Conservation (phyloP, 2,797 vertebrate genomes). For the Epinephelus awoara region DNA sequence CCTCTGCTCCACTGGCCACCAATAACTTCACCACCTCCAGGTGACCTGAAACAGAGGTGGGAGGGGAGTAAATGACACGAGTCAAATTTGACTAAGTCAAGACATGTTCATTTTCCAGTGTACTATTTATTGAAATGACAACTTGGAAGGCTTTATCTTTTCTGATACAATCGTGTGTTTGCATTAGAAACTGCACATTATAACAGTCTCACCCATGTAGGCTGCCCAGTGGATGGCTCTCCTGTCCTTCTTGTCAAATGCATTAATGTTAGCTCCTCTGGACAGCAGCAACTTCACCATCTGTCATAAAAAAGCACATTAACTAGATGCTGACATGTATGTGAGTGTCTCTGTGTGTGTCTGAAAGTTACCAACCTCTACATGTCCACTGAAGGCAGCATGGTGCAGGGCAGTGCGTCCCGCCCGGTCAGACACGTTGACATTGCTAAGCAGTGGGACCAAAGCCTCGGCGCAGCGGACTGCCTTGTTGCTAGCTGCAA, state of each 20-base stretch:
- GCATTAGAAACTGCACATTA: neutral
- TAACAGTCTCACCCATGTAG: constrained; percentile 92
- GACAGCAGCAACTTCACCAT: constrained; percentile 97
- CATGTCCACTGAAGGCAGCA: constrained; percentile 95
- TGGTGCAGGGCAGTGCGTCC: constrained; percentile 96
- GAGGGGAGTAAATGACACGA: neutral
- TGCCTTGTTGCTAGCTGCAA: constrained; percentile 96
- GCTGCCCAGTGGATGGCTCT: constrained; percentile 98
- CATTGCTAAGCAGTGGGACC: constrained; percentile 94
- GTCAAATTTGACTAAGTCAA: neutral
- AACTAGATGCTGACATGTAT: neutral
- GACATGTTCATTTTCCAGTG: neutral
- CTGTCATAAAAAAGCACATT: constrained; percentile 74
- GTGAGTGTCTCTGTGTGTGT: neutral
- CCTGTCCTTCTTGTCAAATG: constrained; percentile 98
- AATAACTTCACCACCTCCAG: constrained; percentile 95
- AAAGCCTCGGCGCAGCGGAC: constrained; percentile 95
- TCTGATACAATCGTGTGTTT: neutral
- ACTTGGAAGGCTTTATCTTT: neutral
- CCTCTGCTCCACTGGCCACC: constrained; percentile 93
- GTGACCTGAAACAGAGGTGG: constrained; percentile 86
- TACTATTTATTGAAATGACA: neutral
- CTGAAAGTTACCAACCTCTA: constrained; percentile 86
- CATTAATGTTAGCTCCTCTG: constrained; percentile 98
- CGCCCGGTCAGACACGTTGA: constrained; percentile 95